Evolutionary conservation across 2,888 invertebrate species (phyloP).

Genomic region (Lochmaea crataegi): DNA sequence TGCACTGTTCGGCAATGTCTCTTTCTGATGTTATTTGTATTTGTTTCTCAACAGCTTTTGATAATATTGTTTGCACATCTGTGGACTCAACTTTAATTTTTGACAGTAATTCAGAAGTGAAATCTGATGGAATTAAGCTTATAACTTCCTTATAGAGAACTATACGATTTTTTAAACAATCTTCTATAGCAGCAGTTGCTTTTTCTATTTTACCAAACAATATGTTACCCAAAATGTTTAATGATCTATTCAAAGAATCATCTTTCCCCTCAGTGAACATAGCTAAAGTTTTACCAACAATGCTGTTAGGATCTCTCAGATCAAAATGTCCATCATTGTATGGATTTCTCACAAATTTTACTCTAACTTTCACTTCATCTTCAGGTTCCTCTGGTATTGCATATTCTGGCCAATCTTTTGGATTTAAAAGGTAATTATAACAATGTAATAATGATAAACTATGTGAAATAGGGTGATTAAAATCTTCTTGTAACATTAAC

Average conservation of each 20-base stretch:
- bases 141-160: conserved; percentile 61
- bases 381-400: conserved; percentile 62
- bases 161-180: conserved; percentile 56
- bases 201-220: conserved; percentile 61
- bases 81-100: conserved; percentile 47
- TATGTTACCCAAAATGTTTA: conserved; percentile 64
- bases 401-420: conserved; percentile 65
- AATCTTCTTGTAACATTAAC: conserved; percentile 91
- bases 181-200: conserved; percentile 58
- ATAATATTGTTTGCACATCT: conserved; percentile 65
- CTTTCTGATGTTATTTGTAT: conserved; percentile 69
- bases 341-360: conserved; percentile 83
- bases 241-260: conserved; percentile 66
- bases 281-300: conserved; percentile 86
- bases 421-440: conserved; percentile 74
- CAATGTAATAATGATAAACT: conserved; percentile 80
- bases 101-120: conserved; percentile 52
- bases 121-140: conserved; percentile 61
- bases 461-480: conserved; percentile 76
- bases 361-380: conserved; percentile 69
- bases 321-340: conserved; percentile 93
- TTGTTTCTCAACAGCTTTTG: conserved; percentile 62
- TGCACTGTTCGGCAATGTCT: conserved; percentile 71
- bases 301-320: conserved; percentile 74
- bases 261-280: conserved; percentile 67